A percentile compares a stretch with the other conserved stretches of the same genome.
Evolutionary conservation across 2,113 vertebrate species (phyloP).

Genomic region (Picathartes gymnocephalus): DNA sequence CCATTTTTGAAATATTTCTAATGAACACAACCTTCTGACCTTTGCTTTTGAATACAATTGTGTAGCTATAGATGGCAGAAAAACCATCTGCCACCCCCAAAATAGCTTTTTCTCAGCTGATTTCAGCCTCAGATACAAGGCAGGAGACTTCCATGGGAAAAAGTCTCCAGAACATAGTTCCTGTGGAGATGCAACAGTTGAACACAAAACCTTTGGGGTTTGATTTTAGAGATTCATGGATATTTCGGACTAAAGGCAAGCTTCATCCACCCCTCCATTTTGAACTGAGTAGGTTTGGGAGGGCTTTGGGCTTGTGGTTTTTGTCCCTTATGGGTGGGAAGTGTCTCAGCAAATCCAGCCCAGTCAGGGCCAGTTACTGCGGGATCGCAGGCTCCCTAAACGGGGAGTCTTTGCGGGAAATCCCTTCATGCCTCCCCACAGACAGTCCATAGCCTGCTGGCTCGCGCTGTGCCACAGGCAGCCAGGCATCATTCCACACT

Average conservation of each 20-base stretch:
- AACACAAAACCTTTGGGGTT: neutral
- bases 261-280: neutral
- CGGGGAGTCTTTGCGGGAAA: neutral
- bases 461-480: fast-evolving
- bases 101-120: neutral
- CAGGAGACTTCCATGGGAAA: neutral
- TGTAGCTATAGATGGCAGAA: neutral
- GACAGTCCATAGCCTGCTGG: fast-evolving
- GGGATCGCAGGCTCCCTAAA: neutral
- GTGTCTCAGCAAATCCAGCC: neutral
- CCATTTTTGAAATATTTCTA: neutral
- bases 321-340: too few species aligned
- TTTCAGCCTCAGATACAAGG: neutral
- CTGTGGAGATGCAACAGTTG: neutral
- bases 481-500: fast-evolving
- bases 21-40: neutral
- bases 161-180: neutral
- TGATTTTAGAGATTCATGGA: neutral
- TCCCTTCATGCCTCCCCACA: neutral
- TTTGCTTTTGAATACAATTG: neutral
- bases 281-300: too few species aligned
- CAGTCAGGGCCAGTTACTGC: fast-evolving
- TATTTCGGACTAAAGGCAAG: neutral
- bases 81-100: fast-evolving
- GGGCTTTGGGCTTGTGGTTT: neutral